phyloP scores from a whole-genome alignment of 1,140 invertebrate species.

The Aphelinus certus region DNA sequence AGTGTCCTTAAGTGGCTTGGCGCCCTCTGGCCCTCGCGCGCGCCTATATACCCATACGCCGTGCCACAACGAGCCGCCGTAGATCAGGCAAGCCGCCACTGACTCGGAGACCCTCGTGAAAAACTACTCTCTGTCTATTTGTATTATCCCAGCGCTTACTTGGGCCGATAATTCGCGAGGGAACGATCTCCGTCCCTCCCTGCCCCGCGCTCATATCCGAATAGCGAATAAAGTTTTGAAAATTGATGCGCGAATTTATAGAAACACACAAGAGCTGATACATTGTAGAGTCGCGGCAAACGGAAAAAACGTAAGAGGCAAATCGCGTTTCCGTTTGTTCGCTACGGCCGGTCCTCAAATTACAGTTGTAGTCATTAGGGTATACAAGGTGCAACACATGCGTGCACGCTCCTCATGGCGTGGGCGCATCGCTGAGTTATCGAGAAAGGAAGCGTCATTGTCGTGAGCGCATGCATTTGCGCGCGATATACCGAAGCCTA shows the following conservation, averaged over 20 bases:
- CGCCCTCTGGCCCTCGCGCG: conserved; percentile 52
- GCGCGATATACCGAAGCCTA: background rate
- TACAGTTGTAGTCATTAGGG: background rate
- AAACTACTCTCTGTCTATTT: conserved; percentile 38
- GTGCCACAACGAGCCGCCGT: conserved; percentile 33
- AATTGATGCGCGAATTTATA: no score
- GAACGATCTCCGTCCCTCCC: no score
- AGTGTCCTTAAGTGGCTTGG: conserved; percentile 55
- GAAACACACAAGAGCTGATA: no score
- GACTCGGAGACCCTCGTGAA: conserved; percentile 47
- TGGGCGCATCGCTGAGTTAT: conserved; percentile 13
- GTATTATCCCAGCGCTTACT: background rate
- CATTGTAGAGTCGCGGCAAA: no score
- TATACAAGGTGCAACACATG: background rate
- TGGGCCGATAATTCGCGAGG: background rate
- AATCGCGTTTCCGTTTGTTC: no score
- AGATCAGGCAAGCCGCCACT: conserved; percentile 49
- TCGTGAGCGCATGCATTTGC: background rate
- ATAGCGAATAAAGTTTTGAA: no score
- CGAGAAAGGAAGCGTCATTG: conserved; percentile 10
- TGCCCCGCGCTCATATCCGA: no score
- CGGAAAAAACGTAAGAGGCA: no score
- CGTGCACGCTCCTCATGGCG: background rate
- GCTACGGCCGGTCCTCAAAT: background rate
- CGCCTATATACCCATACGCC: conserved; percentile 38